phyloP scores from a whole-genome alignment of 2,797 vertebrate genomes.

The Eupleurogrammus muticus region DNA sequence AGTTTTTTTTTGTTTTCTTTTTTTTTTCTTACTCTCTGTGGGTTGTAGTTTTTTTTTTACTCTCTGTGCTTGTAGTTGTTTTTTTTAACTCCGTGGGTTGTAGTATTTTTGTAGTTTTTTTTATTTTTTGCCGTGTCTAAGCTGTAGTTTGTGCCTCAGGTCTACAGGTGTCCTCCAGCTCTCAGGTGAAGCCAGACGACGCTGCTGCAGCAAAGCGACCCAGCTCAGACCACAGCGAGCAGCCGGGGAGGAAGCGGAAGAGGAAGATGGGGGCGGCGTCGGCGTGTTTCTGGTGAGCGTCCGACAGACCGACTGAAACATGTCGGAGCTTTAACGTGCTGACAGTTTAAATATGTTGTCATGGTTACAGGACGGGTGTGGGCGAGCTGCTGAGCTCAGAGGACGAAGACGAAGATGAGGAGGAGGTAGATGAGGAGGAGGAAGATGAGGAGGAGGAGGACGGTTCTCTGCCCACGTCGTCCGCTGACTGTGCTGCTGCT shows the following conservation, averaged over 20 bases:
- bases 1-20: too few relatives aligned
- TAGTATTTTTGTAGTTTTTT: too few relatives aligned
- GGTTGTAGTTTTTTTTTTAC: too few relatives aligned
- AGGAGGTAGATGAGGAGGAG: neutral
- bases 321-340: neutral
- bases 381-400: slow-evolving; percentile 74
- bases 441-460: neutral
- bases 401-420: slow-evolving; percentile 60
- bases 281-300: slow-evolving; percentile 87
- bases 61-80: too few relatives aligned
- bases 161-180: slow-evolving; percentile 87
- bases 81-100: too few relatives aligned
- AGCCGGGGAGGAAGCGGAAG: slow-evolving; percentile 80
- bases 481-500: neutral
- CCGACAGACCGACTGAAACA: neutral
- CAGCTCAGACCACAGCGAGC: slow-evolving; percentile 1
- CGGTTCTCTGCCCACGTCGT: slow-evolving; percentile 10
- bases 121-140: too few relatives aligned
- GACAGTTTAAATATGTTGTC: neutral
- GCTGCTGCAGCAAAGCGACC: slow-evolving; percentile 77
- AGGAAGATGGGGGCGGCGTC: neutral
- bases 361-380: slow-evolving; percentile 69
- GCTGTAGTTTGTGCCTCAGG: slow-evolving; percentile 29
- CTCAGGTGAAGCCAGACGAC: slow-evolving; percentile 69
- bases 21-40: too few relatives aligned